These are phyloP conservation scores for Mormyrus lacerda DNA, from an alignment of 2,113 vertebrate genomes.

Conservation along the genomic window DNA sequence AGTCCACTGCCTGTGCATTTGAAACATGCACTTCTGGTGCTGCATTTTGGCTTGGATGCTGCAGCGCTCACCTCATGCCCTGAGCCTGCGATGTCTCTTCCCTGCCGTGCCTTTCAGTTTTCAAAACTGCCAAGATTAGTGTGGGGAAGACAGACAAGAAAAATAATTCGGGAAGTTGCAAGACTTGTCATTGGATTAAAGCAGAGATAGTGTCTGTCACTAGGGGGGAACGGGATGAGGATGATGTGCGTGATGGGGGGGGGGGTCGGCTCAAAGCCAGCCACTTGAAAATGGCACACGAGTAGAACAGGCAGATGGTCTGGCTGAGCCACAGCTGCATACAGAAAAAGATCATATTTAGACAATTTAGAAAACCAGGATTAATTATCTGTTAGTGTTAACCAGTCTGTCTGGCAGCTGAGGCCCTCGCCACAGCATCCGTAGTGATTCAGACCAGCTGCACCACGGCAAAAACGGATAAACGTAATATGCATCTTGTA, in stretches of 20 bases:
- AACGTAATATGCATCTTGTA: slow-evolving; percentile 25
- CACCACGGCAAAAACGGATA: slow-evolving; percentile 38
- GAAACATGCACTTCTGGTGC: neutral
- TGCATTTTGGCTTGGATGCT: neutral
- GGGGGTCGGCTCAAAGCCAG: neutral
- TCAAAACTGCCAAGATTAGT: slow-evolving; percentile 13
- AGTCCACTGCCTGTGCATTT: neutral
- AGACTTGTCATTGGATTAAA: slow-evolving; percentile 2
- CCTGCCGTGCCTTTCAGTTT: neutral
- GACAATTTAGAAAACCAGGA: slow-evolving; percentile 43
- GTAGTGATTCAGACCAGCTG: slow-evolving; percentile 38
- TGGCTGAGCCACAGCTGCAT: slow-evolving; percentile 26
- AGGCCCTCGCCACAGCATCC: slow-evolving; percentile 44
- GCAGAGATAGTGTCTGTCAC: neutral
- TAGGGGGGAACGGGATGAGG: neutral
- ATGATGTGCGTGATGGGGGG: neutral
- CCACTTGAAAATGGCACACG: slow-evolving; percentile 25
- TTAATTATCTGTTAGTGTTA: slow-evolving; percentile 49
- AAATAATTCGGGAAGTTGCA: slow-evolving; percentile 2
- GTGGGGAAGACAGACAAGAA: neutral
- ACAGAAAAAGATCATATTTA: slow-evolving; percentile 33
- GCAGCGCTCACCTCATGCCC: neutral
- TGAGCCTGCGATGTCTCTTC: slow-evolving; percentile 22
- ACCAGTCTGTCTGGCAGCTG: slow-evolving; percentile 42
- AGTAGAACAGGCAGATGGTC: neutral